These are phyloP conservation scores for Athene cunicularia DNA, from an alignment of 2,113 vertebrate species.

Conservation along the genomic window DNA sequence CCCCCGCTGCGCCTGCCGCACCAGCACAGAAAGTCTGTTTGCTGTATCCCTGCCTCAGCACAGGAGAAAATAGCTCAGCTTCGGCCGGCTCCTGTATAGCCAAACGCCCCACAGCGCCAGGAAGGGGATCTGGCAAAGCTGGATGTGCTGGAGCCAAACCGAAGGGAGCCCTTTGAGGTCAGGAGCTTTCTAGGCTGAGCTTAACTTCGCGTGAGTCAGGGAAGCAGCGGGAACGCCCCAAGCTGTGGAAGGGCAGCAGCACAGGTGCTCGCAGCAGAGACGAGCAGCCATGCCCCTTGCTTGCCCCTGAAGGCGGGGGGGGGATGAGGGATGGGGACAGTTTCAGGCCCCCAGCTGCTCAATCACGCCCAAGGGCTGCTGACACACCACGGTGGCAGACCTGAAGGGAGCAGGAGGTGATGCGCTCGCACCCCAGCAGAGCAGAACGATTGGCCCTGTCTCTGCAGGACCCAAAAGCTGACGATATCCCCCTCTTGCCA, in stretches of 20 bases:
- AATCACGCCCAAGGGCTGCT: background rate
- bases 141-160: background rate
- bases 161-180: background rate
- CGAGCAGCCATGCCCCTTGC: fast-evolving
- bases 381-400: fast-evolving
- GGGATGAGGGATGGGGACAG: background rate
- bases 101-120: fast-evolving
- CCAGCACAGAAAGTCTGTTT: background rate
- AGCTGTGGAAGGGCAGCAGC: fast-evolving
- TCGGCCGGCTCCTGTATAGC: background rate
- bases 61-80: background rate
- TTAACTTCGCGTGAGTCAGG: background rate
- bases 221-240: background rate
- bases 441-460: background rate
- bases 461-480: background rate
- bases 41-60: background rate
- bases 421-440: background rate
- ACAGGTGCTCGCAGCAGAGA: background rate
- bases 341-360: background rate
- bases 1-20: background rate
- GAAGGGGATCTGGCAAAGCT: background rate
- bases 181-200: background rate
- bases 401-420: background rate
- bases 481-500: background rate
- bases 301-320: background rate